Conservation (phyloP, 2,888 invertebrate genomes). For the Lasioglossum lativentre region DNA sequence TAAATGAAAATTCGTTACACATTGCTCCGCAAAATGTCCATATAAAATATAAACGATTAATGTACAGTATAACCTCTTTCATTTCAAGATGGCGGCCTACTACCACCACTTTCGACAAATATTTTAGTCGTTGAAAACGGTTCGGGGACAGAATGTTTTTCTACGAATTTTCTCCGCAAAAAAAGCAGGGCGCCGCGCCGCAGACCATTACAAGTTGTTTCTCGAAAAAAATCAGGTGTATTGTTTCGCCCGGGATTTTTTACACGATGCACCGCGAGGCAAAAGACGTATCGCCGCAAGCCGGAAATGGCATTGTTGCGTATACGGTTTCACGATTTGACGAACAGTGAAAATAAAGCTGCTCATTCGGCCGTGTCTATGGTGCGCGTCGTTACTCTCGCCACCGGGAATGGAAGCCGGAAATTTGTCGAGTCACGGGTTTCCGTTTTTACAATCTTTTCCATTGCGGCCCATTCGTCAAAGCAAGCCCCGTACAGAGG, state of each 20-base stretch:
- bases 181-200: neutral
- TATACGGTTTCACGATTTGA: conserved; percentile 19
- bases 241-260: neutral
- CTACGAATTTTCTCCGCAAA: neutral
- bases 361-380: conserved; percentile 5
- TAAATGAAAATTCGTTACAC: neutral
- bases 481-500: neutral
- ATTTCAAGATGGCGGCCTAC: neutral
- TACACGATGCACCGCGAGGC: neutral
- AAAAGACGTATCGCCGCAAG: neutral
- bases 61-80: neutral
- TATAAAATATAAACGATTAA: neutral
- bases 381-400: conserved; percentile 3
- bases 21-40: neutral
- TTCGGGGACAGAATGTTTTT: neutral
- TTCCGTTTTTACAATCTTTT: conserved; percentile 24
- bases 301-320: conserved; percentile 15
- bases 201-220: neutral
- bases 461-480: conserved; percentile 16
- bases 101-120: too few relatives aligned
- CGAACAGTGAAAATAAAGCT: conserved; percentile 16
- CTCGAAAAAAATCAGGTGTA: neutral
- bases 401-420: conserved; percentile 9
- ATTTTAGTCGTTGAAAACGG: neutral
- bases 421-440: conserved; percentile 41